Evolutionary conservation across 2,113 vertebrate genomes (phyloP), one percentile per base, ranked within the genome.

Genomic region (Gorilla gorilla): DNA sequence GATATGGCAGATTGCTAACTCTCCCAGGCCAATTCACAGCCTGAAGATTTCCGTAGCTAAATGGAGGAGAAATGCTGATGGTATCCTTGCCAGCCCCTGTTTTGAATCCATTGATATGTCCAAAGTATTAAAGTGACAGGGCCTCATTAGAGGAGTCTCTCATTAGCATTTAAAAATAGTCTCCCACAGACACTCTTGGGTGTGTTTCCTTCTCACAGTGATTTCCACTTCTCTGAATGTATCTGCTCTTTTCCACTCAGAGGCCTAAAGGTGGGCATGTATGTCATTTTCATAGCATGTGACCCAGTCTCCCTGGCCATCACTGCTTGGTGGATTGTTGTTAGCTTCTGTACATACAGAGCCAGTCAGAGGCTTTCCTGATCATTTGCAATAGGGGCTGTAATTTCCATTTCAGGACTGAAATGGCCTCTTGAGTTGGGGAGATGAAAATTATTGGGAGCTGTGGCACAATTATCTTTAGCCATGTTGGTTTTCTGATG

Each of bases 21-120:
- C 64, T 93, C 22, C 68, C 80, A 89, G 94, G 78, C 89, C 94
- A 96, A 43, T 73, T 96, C 90, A 86, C 55, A 90, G 79, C 43
- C 93, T 92, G 50, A 93, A 57, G 66, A 68, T 35, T 83, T 89
- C 59, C 96, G 73, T 70, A 68, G 94, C 68, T 94, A 95, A 92
- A 75, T 40, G 79, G 76, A 90, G 52, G 85, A 87, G 43, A 95
- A 95, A 86, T 87, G 48, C 23, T 92, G 86, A 78, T 83, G 32
- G 38, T 48, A 48, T 45, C 55, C 52, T 73, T 92, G 61, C 75
- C 94, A 93, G 40, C 96, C 35, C 66, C 52, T 48, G 22, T 55
- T 68, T 97, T 80, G 59, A 78, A 43, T 76, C 30, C 78, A 48
- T 22, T 83, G 59, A 68, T 89, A 38, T 61, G 76, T 97, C n/a